These are phyloP conservation scores for Pseudopodoces humilis DNA, from an alignment of 2,113 vertebrate species.

Conservation along the genomic window DNA sequence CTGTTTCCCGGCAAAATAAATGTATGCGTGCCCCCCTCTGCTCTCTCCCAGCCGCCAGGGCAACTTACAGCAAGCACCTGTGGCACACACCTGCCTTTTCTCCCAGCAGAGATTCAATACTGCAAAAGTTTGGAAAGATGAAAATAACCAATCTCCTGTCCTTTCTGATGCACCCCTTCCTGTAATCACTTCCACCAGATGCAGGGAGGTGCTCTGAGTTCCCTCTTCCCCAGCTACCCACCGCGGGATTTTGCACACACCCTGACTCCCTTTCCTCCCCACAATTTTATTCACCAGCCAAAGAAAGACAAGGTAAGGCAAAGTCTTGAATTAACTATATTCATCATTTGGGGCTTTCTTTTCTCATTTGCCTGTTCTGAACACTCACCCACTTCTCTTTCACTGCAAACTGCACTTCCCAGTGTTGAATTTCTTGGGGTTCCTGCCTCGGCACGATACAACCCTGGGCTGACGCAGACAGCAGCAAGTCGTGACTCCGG, in stretches of 20 bases:
- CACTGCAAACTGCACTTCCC: neutral
- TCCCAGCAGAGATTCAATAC: neutral
- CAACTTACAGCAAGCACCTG: neutral
- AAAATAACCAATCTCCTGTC: neutral
- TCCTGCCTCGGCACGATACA: neutral
- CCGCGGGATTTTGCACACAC: fast-evolving
- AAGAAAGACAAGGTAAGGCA: neutral
- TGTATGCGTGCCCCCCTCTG: neutral
- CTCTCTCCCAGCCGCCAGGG: neutral
- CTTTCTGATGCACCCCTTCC: fast-evolving
- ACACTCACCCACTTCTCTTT: neutral
- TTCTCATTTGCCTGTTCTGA: neutral
- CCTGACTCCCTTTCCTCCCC: neutral
- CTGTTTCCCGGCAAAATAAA: neutral
- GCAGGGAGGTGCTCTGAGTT: neutral
- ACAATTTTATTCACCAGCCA: neutral
- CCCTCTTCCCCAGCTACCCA: neutral
- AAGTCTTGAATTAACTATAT: neutral
- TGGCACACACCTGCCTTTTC: neutral
- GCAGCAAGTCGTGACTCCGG: neutral
- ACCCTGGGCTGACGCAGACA: fast-evolving
- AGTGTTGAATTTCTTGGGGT: neutral
- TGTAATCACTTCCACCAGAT: neutral
- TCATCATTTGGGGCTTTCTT: neutral
- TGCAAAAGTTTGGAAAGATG: neutral